Evolutionary conservation across 2,113 vertebrate genomes (phyloP), one percentile per base, ranked within the genome.

Genomic region (Cebidichthys violaceus): DNA sequence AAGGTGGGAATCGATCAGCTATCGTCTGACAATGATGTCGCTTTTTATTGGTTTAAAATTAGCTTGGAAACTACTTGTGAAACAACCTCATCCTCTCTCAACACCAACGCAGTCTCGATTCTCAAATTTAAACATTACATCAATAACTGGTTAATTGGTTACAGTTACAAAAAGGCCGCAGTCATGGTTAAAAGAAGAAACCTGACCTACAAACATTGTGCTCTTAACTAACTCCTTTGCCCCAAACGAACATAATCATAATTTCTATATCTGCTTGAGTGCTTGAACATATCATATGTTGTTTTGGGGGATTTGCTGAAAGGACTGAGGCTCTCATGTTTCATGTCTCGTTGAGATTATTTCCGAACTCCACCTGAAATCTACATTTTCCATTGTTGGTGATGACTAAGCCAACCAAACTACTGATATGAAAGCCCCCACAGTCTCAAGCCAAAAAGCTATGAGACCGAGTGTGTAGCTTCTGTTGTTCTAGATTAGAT

Each of bases 401-500:
- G 54, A 55, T 77, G 68, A 77, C 52, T 43, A 37, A 74, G 69
- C 62, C 45, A 10, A 67, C 18, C 41, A 29, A 60, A 54, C 22
- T 33, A 43, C 29, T 37, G 57, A 79, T 27, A n/a, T 71, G 15
- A 75, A 61, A 74, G 41, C 50, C 33, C 13, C 66, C 35, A 14
- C 41, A 55, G 75, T 66, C 41, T 35, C 9, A 41, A 5, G 61
- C 27, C 17, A 20, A 62, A 33, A 18, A 31, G 29, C 22, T 5
- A 1, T 29, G 57, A 57, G 35, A n/a, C 10, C 1, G 4, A 14
- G 22, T 50, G 45, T 35, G 31, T 37, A 45, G 69, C 45, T 47
- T 47, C 50, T 75, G 35, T 61, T 72, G 22, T 35, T 72, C 6
- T n/a, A 70, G 45, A 85, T 73, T 29, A 41, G 43, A 91, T 24